Evolutionary conservation across 2,888 invertebrate genomes (phyloP).

Genomic region (Drosophila koepferae): DNA sequence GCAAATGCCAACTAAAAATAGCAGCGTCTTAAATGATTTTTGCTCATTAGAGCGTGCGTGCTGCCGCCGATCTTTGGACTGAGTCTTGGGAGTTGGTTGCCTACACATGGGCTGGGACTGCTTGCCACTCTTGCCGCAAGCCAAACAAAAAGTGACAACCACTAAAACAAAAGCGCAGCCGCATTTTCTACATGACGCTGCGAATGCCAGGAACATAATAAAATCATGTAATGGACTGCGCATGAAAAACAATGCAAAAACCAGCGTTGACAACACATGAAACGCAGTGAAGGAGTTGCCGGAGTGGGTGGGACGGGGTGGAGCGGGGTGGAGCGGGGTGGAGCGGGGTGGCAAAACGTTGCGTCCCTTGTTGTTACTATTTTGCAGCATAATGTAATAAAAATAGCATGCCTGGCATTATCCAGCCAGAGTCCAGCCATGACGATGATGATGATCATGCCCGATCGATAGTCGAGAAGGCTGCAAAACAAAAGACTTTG

Average conservation of each 20-base stretch:
- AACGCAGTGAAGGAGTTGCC: background rate
- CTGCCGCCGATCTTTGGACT: conserved; percentile 60
- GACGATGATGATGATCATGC: conserved; percentile 68
- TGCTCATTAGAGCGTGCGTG: conserved; percentile 81
- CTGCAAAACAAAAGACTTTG: conserved; percentile 79
- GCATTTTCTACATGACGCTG: conserved; percentile 79
- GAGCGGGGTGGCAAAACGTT: conserved; percentile 13
- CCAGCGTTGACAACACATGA: conserved; percentile 71
- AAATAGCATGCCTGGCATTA: conserved; percentile 75
- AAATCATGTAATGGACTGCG: conserved; percentile 81
- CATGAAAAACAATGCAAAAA: conserved; percentile 79
- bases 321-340: background rate
- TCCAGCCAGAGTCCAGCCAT: conserved; percentile 56
- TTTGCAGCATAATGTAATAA: conserved; percentile 80
- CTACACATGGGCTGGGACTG: conserved; percentile 12
- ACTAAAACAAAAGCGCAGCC: conserved; percentile 78
- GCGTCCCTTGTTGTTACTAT: conserved; percentile 76
- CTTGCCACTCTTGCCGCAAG: conserved; percentile 56
- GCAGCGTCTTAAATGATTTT: conserved; percentile 79
- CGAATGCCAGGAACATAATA: conserved; percentile 80
- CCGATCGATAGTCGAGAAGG: conserved; percentile 71
- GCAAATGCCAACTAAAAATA: conserved; percentile 77
- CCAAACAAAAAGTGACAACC: conserved; percentile 78
- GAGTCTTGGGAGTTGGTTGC: conserved; percentile 33
- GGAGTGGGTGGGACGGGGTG: background rate